Conservation (phyloP, 2,113 vertebrate genomes). For the Atractosteus spatula region DNA sequence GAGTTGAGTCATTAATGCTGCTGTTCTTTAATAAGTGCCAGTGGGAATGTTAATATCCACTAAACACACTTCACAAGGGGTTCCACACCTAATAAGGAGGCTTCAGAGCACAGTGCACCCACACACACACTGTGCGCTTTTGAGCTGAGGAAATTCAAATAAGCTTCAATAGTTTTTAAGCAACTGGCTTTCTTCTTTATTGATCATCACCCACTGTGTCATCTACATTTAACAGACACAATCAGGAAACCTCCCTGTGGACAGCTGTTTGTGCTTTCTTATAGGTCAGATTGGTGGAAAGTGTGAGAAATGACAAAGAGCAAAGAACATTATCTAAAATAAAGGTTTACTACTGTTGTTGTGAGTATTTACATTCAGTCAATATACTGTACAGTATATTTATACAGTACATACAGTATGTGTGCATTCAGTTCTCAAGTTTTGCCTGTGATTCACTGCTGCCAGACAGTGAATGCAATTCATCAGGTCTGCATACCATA, state of each 20-base stretch:
- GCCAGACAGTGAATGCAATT: no score
- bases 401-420: no score
- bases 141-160: no score
- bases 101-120: conserved; percentile 17
- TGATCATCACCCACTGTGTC: not conserved
- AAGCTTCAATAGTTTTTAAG: not conserved
- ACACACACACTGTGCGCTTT: not conserved
- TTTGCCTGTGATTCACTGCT: no score
- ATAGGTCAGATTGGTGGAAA: no score
- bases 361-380: no score
- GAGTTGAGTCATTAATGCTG: conserved; percentile 60
- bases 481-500: no score
- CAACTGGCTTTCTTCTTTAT: not conserved
- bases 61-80: conserved; percentile 48
- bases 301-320: not conserved
- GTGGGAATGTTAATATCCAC: conserved; percentile 63
- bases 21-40: conserved; percentile 58
- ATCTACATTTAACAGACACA: not conserved
- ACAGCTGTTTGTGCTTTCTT: not conserved
- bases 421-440: no score
- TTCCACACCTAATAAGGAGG: conserved; percentile 47
- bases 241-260: conserved; percentile 2
- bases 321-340: no score
- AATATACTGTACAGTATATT: no score
- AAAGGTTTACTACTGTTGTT: no score